Evolutionary conservation across 2,113 vertebrate genomes (phyloP).

Genomic region (Centrocercus urophasianus): DNA sequence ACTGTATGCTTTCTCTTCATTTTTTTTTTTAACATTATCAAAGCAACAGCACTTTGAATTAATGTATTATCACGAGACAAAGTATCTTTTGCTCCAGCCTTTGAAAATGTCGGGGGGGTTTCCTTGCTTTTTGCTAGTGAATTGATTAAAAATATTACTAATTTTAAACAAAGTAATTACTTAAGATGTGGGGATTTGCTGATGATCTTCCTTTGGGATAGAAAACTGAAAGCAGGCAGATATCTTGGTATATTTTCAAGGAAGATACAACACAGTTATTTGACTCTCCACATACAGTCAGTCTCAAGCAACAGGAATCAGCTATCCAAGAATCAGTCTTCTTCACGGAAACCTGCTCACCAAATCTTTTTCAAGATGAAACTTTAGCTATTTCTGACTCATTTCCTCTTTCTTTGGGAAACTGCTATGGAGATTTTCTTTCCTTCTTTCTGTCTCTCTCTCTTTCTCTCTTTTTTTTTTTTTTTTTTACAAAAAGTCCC

Average conservation of each 20-base stretch:
- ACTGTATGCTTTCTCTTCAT: not conserved
- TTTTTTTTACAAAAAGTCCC: not conserved
- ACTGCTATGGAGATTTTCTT: not conserved
- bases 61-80: not conserved
- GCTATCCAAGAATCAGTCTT: not conserved
- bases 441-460: not conserved
- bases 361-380: not conserved
- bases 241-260: not conserved
- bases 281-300: accelerated
- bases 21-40: not conserved
- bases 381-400: not conserved
- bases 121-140: not conserved
- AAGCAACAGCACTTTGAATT: not conserved
- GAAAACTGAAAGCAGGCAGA: not conserved
- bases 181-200: not conserved
- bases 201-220: not conserved
- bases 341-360: not conserved
- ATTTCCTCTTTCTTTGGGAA: not conserved
- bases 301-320: not conserved
- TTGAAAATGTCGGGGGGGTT: not conserved
- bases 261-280: not conserved
- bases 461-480: not conserved
- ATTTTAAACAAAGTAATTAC: not conserved
- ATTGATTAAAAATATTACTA: not conserved
- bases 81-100: not conserved